Base-by-base conservation (phyloP, 2,888 invertebrate genomes). In the Hyppa rectilinea region DNA sequence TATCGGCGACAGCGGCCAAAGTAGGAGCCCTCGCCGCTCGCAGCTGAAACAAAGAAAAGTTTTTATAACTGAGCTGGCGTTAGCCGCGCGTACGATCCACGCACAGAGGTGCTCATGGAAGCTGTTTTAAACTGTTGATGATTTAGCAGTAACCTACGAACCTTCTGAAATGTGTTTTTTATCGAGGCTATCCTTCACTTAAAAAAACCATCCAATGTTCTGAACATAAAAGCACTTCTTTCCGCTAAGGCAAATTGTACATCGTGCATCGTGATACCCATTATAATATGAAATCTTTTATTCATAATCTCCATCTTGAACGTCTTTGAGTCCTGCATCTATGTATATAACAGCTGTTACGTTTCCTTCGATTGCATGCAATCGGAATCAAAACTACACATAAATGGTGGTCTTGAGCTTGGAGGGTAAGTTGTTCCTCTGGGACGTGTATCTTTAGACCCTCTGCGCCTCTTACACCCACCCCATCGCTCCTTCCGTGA, bases 41-140 rank as follows among this genome's bases (percentile, higher is more conserved):
- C 82, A 87, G 85, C 89, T 92, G 91, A 94, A 93, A 94, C 93
- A 94, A 93, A 93, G 91, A 91, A 92, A 92, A 93, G 84, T 93
- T 94, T 94, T 92, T 94, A 92, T 92, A 92, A 89, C 88, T 77
- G 85, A 86, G 90, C 88, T 86, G 90, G 88, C 87, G 88, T 82
- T 89, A 91, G 40, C 38, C 47, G n/a, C 62, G 36, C 58, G 38
- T 31, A 47, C 34, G 5, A 23, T 36, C 43, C 10, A 14, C 34
- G 38, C 36, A 23, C n/a, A 49, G 53, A 40, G 31, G 34, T 40
- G 36, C 31, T 52, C 45, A 36, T 29, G 12, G 34, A 66, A 55
- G 14, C 12, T 53, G 43, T 55, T 71, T 34, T 3, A 38, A 61
- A 29, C 43, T 45, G 26, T 49, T 23, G 9, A 40, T 52, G 38